Percentiles rank a stretch among this genome's conserved stretches.
Conservation (phyloP, 2,797 vertebrate genomes). For the Yasuhikotakia modesta region DNA sequence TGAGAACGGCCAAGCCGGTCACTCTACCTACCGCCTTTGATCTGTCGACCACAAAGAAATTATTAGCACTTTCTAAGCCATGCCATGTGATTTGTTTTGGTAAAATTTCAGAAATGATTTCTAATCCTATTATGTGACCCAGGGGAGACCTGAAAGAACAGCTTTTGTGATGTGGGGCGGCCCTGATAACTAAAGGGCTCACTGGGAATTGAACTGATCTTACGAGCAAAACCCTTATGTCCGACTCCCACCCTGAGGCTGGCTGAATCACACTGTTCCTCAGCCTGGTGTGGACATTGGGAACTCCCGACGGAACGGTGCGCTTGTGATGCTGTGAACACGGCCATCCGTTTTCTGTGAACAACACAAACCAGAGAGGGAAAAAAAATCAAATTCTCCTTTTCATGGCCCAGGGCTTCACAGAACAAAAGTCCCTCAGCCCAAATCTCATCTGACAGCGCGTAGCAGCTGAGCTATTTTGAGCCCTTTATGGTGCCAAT, state of each 20-base stretch:
- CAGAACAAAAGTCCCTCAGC: slow-evolving; percentile 99
- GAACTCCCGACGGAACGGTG: slow-evolving; percentile 77
- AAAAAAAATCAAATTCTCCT: slow-evolving; percentile 86
- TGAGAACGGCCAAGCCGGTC: slow-evolving; percentile 95
- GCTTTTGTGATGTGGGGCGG: slow-evolving; percentile 87
- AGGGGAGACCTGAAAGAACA: slow-evolving; percentile 90
- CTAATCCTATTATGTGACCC: slow-evolving; percentile 97
- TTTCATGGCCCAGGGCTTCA: slow-evolving; percentile 88
- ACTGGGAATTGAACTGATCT: not conserved
- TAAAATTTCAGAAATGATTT: slow-evolving; percentile 99
- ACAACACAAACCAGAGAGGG: slow-evolving; percentile 84
- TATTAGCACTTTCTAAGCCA: slow-evolving; percentile 96
- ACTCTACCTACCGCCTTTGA: slow-evolving; percentile 96
- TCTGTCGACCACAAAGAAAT: slow-evolving; percentile 98
- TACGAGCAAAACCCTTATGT: not conserved
- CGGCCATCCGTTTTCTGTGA: slow-evolving; percentile 81
- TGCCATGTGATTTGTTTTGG: slow-evolving; percentile 99
- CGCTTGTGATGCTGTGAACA: slow-evolving; percentile 88
- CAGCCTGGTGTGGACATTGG: slow-evolving; percentile 76
- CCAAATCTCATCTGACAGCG: slow-evolving; percentile 99
- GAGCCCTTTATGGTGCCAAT: slow-evolving; percentile 99
- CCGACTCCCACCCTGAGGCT: no score
- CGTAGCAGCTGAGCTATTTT: slow-evolving; percentile 98
- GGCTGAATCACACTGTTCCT: not conserved
- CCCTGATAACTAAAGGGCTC: not conserved